Evolutionary conservation across 2,797 vertebrate genomes (phyloP), one percentile per base, ranked within the genome.

Genomic region (Monodelphis domestica): DNA sequence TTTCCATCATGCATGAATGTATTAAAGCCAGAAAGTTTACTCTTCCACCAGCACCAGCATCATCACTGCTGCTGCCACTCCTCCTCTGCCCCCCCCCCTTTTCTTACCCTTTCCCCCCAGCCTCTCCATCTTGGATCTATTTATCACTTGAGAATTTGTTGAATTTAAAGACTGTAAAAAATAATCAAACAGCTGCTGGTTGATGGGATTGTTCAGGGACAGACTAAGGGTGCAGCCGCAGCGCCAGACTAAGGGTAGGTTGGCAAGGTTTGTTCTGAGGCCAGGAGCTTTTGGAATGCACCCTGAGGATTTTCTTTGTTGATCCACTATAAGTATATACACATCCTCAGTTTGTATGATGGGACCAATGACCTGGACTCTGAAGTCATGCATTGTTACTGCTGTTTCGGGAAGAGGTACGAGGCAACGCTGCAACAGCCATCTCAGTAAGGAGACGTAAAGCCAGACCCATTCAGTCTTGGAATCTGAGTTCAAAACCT

Each of bases 101-200:
- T 59, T 59, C 57, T 59, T 33, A 59, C 12, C 12, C 56, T 57
- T 57, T 30, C 57, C 59, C 59, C 3, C 6, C 59, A 70, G 17
- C n/a, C 33, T 12, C 30, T 59, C 12, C 59, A 33, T 57, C 30
- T 29, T 70, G 17, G 33, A n/a, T 70, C 33, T 24, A 26, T 93
- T 90, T 87, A 54, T 53, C 14, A 4, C 21, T 56, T 94, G 84
- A 91, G 94, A 87, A 94, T 84, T 2, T 70, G 51, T 91, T 92
- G 50, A 91, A 92, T 54, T 53, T 91, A n/a, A 95, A 96, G 93
- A 87, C 59, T 90, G 24, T 84, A 92, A 26, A 14, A 93, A 92
- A 89, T 52, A 89, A 87, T 14, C 10, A 89, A 78, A 33, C 29
- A 91, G 33, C 59, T 70, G 59, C 14, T 15, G n/a, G 28, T 57